Evolutionary conservation across 1,140 invertebrate species (phyloP).

Genomic region (Pachyrhynchus sulphureomaculatus): DNA sequence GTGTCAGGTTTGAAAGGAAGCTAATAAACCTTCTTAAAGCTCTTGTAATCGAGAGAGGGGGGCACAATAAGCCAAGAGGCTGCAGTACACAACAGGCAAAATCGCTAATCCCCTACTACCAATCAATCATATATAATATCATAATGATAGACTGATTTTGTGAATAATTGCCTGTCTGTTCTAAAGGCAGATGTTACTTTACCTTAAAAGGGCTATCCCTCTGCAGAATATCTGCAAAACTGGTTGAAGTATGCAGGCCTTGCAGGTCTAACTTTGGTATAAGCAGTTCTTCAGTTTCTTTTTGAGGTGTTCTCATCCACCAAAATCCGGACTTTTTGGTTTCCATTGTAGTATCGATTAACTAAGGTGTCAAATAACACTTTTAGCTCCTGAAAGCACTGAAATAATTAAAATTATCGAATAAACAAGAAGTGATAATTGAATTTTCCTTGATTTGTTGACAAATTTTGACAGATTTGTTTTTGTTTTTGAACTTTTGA

Average conservation of each 20-base stretch:
- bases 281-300: slow-evolving; percentile 20
- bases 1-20: too few species aligned
- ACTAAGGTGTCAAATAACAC: slow-evolving; percentile 8
- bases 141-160: too few species aligned
- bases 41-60: too few species aligned
- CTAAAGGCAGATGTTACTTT: too few species aligned
- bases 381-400: background rate
- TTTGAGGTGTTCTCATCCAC: slow-evolving; percentile 44
- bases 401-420: slow-evolving; percentile 22
- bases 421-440: slow-evolving; percentile 4
- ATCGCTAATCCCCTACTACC: too few species aligned
- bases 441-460: background rate
- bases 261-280: slow-evolving; percentile 36
- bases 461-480: background rate
- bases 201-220: slow-evolving; percentile 39
- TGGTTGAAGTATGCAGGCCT: slow-evolving; percentile 33
- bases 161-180: too few species aligned
- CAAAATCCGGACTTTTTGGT: slow-evolving; percentile 39
- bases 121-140: too few species aligned
- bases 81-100: too few species aligned
- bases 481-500: too few species aligned
- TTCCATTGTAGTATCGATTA: slow-evolving; percentile 47
- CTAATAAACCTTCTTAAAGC: too few species aligned
- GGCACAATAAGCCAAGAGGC: too few species aligned
- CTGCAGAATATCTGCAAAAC: slow-evolving; percentile 46